Conservation (phyloP, 2,888 invertebrate genomes). For the Timandra comae region DNA sequence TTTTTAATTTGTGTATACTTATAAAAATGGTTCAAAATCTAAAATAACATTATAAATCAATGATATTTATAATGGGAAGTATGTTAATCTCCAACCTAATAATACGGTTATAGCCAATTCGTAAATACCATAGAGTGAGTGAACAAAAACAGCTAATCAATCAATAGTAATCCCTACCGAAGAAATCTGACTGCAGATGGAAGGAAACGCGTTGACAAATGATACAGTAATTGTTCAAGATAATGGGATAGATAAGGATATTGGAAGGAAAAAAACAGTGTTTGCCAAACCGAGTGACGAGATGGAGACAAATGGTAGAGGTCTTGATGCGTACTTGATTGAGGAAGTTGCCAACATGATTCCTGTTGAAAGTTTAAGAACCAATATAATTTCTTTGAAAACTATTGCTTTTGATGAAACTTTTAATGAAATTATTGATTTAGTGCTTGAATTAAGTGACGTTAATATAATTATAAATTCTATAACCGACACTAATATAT, state of each 20-base stretch:
- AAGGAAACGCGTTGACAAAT: constrained; percentile 61
- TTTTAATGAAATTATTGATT: too few relatives aligned
- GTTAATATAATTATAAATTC: too few relatives aligned
- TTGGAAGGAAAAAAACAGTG: constrained; percentile 51
- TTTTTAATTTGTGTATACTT: too few relatives aligned
- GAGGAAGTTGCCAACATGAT: constrained; percentile 7
- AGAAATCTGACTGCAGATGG: constrained; percentile 54
- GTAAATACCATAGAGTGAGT: constrained; percentile 14
- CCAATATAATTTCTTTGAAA: too few relatives aligned
- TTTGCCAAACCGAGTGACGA: constrained; percentile 62
- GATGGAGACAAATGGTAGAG: constrained; percentile 53
- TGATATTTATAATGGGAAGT: too few relatives aligned
- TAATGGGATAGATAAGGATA: constrained; percentile 50
- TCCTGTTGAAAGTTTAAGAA: neutral
- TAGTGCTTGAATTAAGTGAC: too few relatives aligned
- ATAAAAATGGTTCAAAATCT: too few relatives aligned
- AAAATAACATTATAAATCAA: too few relatives aligned
- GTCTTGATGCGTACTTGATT: constrained; percentile 39
- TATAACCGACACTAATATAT: too few relatives aligned
- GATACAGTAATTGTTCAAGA: constrained; percentile 62
- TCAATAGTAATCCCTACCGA: constrained; percentile 53
- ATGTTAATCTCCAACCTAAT: too few relatives aligned
- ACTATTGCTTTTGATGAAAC: too few relatives aligned
- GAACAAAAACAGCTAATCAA: constrained; percentile 54
- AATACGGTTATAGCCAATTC: constrained; percentile 12